Evolutionary conservation across 1,140 invertebrate species (phyloP).

Genomic region (Sitodiplosis mosellana): DNA sequence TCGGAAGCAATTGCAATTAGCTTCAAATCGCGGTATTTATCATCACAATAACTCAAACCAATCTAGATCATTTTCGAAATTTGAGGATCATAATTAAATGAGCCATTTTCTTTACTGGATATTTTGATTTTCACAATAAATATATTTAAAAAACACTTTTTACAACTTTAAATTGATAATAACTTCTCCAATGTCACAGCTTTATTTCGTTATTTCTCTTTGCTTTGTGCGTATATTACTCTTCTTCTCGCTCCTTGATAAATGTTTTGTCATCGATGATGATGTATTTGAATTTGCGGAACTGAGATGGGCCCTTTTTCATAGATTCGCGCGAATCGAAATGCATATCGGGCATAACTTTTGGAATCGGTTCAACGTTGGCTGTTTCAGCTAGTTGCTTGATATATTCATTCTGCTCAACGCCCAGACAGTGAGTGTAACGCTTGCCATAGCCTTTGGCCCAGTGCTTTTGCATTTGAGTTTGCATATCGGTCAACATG

Average conservation of each 20-base stretch:
- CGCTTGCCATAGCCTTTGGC: not conserved
- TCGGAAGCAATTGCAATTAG: too few relatives aligned
- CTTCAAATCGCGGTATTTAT: too few relatives aligned
- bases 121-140: too few relatives aligned
- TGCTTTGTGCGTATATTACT: too few relatives aligned
- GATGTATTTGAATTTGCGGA: slow-evolving; percentile 2
- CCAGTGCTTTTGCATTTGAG: slow-evolving; percentile 10
- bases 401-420: slow-evolving; percentile 6
- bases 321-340: not conserved
- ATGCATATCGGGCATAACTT: not conserved
- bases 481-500: slow-evolving; percentile 26
- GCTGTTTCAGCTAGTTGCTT: slow-evolving; percentile 10
- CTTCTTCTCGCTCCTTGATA: not conserved
- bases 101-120: too few relatives aligned
- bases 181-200: too few relatives aligned
- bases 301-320: not conserved
- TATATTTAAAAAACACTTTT: too few relatives aligned
- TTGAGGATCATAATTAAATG: too few relatives aligned
- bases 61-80: too few relatives aligned
- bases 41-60: too few relatives aligned
- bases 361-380: slow-evolving; percentile 6
- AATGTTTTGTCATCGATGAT: slow-evolving; percentile 5
- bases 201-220: too few relatives aligned
- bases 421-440: not conserved
- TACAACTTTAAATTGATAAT: too few relatives aligned